Evolutionary conservation across 2,797 vertebrate genomes (phyloP).

Genomic region (Enoplosus armatus): DNA sequence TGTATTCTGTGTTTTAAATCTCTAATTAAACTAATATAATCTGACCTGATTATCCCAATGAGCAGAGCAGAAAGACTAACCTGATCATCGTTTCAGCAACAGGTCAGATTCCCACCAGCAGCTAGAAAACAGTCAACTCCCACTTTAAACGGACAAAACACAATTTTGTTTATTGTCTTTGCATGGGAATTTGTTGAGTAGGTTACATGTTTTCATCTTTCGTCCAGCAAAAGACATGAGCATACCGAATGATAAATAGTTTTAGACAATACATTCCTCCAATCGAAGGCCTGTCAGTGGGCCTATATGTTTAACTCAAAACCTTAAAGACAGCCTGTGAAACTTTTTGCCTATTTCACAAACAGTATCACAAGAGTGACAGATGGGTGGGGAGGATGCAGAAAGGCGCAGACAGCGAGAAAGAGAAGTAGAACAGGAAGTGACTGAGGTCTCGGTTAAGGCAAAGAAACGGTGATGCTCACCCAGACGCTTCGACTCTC

Average conservation of each 20-base stretch:
- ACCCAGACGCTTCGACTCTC: constrained; percentile 32
- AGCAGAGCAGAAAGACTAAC: neutral
- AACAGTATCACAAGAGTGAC: constrained; percentile 12
- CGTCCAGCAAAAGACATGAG: neutral
- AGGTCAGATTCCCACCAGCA: neutral
- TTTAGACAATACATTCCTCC: neutral
- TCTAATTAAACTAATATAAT: neutral
- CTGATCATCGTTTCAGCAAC: neutral
- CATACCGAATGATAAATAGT: no score
- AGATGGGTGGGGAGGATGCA: constrained; percentile 15
- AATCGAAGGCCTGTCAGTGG: neutral
- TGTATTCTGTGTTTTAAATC: neutral
- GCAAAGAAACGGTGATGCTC: constrained; percentile 47
- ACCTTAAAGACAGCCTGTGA: neutral
- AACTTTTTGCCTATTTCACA: neutral
- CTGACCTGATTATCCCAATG: neutral
- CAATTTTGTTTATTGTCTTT: neutral
- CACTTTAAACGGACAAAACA: neutral
- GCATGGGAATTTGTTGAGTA: neutral
- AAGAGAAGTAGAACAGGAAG: constrained; percentile 88
- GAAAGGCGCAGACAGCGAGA: constrained; percentile 46
- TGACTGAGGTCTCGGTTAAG: constrained; percentile 77
- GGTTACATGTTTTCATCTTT: neutral
- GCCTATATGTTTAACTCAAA: neutral
- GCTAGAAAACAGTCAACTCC: neutral